Conservation (phyloP, 2,113 vertebrate genomes). For the Ifrita kowaldi region DNA sequence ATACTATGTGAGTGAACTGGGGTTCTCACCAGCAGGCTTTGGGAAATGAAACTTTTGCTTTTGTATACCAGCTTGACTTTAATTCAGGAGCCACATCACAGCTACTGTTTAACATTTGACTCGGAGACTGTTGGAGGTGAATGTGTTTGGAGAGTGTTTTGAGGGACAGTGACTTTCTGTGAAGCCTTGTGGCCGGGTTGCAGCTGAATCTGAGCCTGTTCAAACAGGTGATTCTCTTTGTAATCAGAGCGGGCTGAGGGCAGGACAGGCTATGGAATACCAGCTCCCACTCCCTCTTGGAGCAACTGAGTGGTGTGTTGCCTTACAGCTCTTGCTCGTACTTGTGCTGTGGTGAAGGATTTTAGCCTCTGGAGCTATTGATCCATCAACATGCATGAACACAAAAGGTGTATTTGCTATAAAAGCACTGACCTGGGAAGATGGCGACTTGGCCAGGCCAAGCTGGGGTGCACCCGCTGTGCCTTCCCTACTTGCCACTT, state of each 20-base stretch:
- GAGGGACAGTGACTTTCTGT: neutral
- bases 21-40: neutral
- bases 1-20: neutral
- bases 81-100: neutral
- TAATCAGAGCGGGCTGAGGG: neutral
- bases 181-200: neutral
- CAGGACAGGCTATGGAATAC: neutral
- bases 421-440: neutral
- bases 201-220: neutral
- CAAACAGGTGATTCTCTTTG: neutral
- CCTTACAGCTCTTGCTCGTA: neutral
- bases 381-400: neutral
- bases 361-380: neutral
- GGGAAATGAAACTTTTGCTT: neutral
- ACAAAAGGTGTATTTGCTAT: neutral
- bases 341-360: neutral
- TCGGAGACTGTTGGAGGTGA: neutral
- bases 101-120: neutral
- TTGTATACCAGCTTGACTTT: neutral
- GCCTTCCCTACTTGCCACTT: conserved; percentile 17
- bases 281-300: neutral
- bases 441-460: neutral
- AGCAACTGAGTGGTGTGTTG: neutral
- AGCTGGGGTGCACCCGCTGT: conserved; percentile 19
- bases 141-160: neutral